Percentiles rank a stretch among this genome's conserved stretches.
Conservation (phyloP, 1,140 invertebrate genomes). For the Antheraea pernyi region DNA sequence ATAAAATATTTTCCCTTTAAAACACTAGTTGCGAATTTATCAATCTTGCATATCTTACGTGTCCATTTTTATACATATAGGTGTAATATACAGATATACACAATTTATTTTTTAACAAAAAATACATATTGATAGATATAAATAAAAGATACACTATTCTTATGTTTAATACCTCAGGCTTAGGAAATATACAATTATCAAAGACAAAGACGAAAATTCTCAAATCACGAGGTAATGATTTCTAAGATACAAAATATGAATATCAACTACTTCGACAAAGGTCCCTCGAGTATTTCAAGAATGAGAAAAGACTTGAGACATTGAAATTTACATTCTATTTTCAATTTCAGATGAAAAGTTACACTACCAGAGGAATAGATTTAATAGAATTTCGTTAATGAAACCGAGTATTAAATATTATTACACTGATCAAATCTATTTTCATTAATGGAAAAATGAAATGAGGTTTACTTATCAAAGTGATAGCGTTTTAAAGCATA, state of each 20-base stretch:
- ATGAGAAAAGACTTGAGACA: slow-evolving; percentile 26
- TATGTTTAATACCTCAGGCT: not conserved
- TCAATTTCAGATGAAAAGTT: too few relatives aligned
- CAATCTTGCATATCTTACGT: too few relatives aligned
- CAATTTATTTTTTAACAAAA: not conserved
- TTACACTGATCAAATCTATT: not conserved
- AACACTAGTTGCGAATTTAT: too few relatives aligned
- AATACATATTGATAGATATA: not conserved
- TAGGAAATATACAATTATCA: not conserved
- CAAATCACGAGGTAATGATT: not conserved
- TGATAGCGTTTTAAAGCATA: not conserved
- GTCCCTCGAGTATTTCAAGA: slow-evolving; percentile 60
- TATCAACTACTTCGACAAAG: slow-evolving; percentile 49
- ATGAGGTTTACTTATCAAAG: not conserved
- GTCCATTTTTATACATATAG: too few relatives aligned
- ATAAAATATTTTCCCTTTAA: too few relatives aligned
- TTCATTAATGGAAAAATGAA: not conserved
- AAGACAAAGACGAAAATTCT: not conserved
- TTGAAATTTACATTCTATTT: not conserved
- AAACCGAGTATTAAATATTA: not conserved
- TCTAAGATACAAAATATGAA: slow-evolving; percentile 39
- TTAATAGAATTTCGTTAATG: not conserved
- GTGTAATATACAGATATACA: not conserved
- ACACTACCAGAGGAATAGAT: not conserved
- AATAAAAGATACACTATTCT: not conserved